These are phyloP conservation scores for Ifrita kowaldi DNA, from an alignment of 2,113 vertebrate genomes.

Conservation along the genomic window DNA sequence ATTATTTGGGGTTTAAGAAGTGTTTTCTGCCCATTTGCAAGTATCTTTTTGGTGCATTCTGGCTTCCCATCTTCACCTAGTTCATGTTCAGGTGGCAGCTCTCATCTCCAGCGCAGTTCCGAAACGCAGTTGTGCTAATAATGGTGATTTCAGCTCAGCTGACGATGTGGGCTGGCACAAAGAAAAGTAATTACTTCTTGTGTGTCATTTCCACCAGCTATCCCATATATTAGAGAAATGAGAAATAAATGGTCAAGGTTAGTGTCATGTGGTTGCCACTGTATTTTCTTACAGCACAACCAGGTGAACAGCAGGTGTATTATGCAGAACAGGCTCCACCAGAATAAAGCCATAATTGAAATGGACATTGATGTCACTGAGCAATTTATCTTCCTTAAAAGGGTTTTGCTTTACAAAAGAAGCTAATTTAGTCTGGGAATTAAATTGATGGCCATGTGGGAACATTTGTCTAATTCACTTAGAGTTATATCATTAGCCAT, in stretches of 20 bases:
- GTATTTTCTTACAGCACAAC: background rate
- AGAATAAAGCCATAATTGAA: constrained; percentile 41
- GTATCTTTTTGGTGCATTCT: background rate
- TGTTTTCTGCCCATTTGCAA: background rate
- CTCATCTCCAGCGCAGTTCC: background rate
- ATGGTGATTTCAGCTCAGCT: background rate
- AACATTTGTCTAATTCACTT: constrained; percentile 70
- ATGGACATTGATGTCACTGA: constrained; percentile 40
- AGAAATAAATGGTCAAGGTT: background rate
- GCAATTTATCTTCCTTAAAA: constrained; percentile 65
- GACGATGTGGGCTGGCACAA: background rate
- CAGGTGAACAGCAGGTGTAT: background rate
- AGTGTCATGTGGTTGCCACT: background rate
- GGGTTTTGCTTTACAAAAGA: constrained; percentile 48
- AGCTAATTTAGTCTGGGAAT: constrained; percentile 62
- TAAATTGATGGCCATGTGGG: constrained; percentile 61
- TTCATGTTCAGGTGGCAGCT: background rate
- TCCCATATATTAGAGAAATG: background rate
- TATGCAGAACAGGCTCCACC: background rate
- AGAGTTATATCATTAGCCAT: constrained; percentile 62
- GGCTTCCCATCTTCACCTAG: rapidly evolving
- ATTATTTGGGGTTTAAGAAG: background rate
- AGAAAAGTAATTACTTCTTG: background rate
- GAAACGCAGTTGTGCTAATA: background rate
- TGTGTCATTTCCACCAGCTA: background rate